Conservation (phyloP, 2,113 vertebrate species). For the Pseudorhombus dupliciocellatus region DNA sequence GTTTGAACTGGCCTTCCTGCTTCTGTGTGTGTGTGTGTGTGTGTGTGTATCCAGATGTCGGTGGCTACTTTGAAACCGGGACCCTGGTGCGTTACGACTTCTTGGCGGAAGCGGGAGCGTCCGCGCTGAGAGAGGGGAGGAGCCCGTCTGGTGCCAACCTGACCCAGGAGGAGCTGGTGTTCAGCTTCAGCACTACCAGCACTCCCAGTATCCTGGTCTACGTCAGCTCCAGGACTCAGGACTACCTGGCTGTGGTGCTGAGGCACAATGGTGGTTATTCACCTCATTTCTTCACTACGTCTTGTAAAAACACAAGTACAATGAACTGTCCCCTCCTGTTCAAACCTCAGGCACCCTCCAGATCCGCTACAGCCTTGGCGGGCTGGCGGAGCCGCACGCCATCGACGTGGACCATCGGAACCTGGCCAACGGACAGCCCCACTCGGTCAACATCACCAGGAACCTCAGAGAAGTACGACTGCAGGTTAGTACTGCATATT, state of each 20-base stretch:
- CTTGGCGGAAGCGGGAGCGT: constrained; percentile 63
- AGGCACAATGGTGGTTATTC: constrained; percentile 85
- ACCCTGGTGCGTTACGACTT: constrained; percentile 94
- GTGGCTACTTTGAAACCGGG: constrained; percentile 95
- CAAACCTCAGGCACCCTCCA: constrained; percentile 86
- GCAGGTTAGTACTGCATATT: constrained; percentile 49
- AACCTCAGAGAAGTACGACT: constrained; percentile 81
- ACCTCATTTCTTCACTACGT: neutral
- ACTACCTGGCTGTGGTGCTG: constrained; percentile 93
- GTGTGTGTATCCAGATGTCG: constrained; percentile 83
- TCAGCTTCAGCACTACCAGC: constrained; percentile 96
- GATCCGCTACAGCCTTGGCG: constrained; percentile 92
- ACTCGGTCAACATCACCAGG: constrained; percentile 90
- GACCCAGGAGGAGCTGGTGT: constrained; percentile 86
- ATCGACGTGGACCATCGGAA: constrained; percentile 91
- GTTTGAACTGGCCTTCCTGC: neutral
- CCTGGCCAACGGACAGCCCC: constrained; percentile 94
- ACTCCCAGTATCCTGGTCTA: constrained; percentile 92
- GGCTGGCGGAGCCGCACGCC: constrained; percentile 86
- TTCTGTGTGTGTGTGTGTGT: constrained; percentile 5
- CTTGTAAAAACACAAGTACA: neutral
- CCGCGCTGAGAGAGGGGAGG: constrained; percentile 64
- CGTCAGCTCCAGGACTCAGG: constrained; percentile 89
- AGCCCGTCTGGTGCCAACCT: constrained; percentile 65
- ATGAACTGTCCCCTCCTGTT: neutral